Base-by-base conservation (phyloP, 1,140 invertebrate species). In the Trypoxylus dichotomus region DNA sequence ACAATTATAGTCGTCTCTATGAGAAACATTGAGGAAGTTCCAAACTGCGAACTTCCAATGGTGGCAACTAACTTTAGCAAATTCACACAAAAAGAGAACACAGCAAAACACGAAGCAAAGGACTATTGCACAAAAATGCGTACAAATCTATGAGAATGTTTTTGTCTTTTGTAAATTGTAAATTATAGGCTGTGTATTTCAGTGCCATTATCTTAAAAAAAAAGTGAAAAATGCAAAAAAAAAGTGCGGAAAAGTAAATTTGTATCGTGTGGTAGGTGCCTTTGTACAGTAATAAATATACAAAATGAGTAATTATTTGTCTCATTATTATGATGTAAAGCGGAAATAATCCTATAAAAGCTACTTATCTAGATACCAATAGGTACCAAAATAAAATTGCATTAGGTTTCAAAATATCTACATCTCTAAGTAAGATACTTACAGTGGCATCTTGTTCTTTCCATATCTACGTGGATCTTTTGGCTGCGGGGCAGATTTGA, bases 371-470 rank as follows among this genome's bases (percentile, higher is more conserved):
- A 27, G 13, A 24, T 25, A 24, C 27, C 25, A 68, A 24, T n/a
- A n/a, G n/a, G n/a, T n/a, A n/a, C n/a, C n/a, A 10, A 27, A 0
- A 19, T 58, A 25, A 27, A 68, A 68, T 29, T 68, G 13, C 8
- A 68, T 10, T 24, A 27, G 27, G 13, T 68, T 68, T 7, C 11
- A 7, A 24, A 24, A 19, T 25, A 3, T 68, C 2, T 29, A 0
- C 11, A 68, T 29, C 11, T 68, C 13, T 29, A 29, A 79, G 74
- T 72, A 75, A 41, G 54, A 76, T 83, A 89, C 89, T 87, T 84
- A 90, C 89, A 89, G 86, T 76, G 88, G 85, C 82, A 88, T 87
- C 84, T 88, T 89, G 75, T 84, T 82, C 79, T 85, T 86, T 58
- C 78, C 81, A 71, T 84, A 83, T 82, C 84, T 85, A 84, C 81